Conservation (phyloP, 2,113 vertebrate genomes). For the Micronisus gabar region DNA sequence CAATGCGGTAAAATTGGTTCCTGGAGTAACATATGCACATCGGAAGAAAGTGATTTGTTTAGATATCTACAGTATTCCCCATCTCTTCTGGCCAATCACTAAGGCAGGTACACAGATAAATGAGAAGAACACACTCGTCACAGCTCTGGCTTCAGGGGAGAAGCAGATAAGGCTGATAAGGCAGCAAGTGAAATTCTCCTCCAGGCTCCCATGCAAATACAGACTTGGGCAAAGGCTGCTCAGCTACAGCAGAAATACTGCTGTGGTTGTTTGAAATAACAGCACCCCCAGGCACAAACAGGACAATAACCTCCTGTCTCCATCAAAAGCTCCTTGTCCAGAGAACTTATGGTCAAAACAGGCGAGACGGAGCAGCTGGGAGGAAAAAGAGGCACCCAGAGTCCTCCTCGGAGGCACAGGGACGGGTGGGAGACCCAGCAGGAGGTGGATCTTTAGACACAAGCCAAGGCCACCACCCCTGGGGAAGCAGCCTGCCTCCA, state of each 20-base stretch:
- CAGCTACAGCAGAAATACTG: neutral
- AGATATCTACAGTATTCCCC: neutral
- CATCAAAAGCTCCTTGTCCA: neutral
- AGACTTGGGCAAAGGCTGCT: neutral
- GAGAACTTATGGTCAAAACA: neutral
- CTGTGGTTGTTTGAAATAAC: neutral
- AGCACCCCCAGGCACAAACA: neutral
- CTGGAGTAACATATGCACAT: neutral
- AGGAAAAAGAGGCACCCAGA: neutral
- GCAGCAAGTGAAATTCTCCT: constrained; percentile 42
- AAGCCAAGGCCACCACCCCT: neutral
- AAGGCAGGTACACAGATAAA: constrained; percentile 45
- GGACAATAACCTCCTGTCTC: neutral
- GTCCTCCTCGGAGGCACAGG: neutral
- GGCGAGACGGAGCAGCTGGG: neutral
- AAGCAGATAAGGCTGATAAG: constrained; percentile 50
- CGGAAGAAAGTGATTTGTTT: constrained; percentile 25
- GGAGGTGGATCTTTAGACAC: neutral
- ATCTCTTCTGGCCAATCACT: neutral
- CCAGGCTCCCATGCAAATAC: neutral
- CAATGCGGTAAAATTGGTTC: neutral
- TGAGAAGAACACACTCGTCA: neutral
- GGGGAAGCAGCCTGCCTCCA: neutral
- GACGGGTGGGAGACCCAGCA: neutral
- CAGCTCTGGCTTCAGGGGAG: neutral